These are phyloP conservation scores for Yponomeuta sedellus DNA, from an alignment of 2,888 invertebrate species.

Conservation along the genomic window DNA sequence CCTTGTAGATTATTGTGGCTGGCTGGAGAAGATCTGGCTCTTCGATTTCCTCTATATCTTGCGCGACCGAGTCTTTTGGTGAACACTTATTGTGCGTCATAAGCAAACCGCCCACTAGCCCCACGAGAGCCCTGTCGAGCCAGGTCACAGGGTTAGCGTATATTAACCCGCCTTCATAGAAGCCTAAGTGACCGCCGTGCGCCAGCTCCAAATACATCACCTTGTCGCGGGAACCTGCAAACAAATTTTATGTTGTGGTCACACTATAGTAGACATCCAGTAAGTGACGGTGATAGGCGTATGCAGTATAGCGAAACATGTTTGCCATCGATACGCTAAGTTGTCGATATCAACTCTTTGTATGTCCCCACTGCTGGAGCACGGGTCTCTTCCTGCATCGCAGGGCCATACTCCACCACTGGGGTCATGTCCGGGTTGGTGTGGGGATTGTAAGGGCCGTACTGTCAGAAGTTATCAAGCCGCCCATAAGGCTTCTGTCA, in stretches of 20 bases:
- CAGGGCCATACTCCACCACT: too few relatives aligned
- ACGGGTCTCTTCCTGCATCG: too few relatives aligned
- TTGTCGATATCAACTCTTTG: too few relatives aligned
- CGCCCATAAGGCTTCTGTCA: too few relatives aligned
- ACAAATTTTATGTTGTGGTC: constrained; percentile 21
- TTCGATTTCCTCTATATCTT: constrained; percentile 28
- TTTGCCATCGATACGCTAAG: too few relatives aligned
- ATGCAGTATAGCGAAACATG: too few relatives aligned
- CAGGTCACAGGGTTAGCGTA: constrained; percentile 95
- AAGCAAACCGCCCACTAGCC: constrained; percentile 85
- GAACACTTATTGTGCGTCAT: constrained; percentile 73
- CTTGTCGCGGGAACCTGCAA: constrained; percentile 79
- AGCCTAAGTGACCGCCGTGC: constrained; percentile 96
- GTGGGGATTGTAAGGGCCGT: too few relatives aligned
- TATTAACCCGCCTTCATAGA: constrained; percentile 92
- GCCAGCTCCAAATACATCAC: constrained; percentile 87
- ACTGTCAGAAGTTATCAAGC: too few relatives aligned
- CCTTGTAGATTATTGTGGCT: constrained; percentile 58
- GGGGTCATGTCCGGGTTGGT: too few relatives aligned
- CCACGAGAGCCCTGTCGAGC: constrained; percentile 92
- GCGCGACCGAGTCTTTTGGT: constrained; percentile 32
- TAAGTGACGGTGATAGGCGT: neutral
- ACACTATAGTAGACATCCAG: too few relatives aligned
- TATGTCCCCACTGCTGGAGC: too few relatives aligned
- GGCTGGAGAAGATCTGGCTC: constrained; percentile 63